Evolutionary conservation across 2,797 vertebrate genomes (phyloP), one percentile per base, ranked within the genome.

Genomic region (Darevskia mixta): DNA sequence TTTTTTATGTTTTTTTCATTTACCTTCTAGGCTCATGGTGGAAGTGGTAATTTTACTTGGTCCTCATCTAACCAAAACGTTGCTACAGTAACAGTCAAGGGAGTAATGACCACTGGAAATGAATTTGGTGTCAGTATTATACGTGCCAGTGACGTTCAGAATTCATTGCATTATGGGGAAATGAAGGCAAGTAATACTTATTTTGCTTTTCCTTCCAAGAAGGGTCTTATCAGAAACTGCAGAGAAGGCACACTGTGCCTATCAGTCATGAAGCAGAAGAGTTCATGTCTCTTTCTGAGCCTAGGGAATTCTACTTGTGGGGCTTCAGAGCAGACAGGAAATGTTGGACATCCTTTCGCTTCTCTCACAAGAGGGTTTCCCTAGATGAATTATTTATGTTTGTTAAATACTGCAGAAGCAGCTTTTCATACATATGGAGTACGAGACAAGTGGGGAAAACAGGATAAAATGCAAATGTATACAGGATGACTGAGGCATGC

Each of bases 1-100:
- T 87, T 78, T 89, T 25, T 17, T 72, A 72, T 45, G 41, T 10
- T 79, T 90, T 92, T 73, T 41, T 41, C 32, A 43, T 2, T 91
- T 75, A 66, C 1, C 92, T 0, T 92, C 32, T 93, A 99, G 99
- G 98, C 98, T 8, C 95, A 94, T 0, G 99, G 99, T 64, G 99
- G 98, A 76, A 99, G 99, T 90, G 99, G 99, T 43, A 99, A 99
- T 95, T 99, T 99, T 94, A 97, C 93, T 86, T 98, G 99, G 99
- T 98, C 98, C 2, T 98, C 96, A 1, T 99, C 98, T n/a, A 98
- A 97, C 92, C 94, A 96, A 67, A 58, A 96, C 49, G 98, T 99
- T 7, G 98, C 98, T 93, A 98, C 98, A 0, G 98, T 99, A 92
- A 99, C 98, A 0, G 98, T 98, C 79, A 99, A 98, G 92, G 99